Evolutionary conservation across 2,113 vertebrate species (phyloP), one percentile per base, ranked within the genome.

Genomic region (Xiphophorus hellerii): DNA sequence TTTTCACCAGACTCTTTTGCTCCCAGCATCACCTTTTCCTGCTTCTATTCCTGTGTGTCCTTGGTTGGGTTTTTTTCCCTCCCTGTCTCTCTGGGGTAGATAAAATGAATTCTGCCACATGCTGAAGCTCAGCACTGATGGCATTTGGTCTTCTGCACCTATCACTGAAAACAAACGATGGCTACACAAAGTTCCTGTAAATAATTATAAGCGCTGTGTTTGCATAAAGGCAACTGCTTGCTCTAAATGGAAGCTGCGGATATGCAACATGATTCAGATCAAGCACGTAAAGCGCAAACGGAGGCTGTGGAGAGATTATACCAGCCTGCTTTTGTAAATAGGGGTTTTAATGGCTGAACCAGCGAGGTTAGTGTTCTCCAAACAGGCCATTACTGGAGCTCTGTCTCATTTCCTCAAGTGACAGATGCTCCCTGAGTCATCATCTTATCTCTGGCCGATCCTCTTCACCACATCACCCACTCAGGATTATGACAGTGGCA

Each of bases 401-500:
- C 31, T n/a, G 58, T 80, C 71, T 89, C 81, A 69, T 83, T 86
- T 84, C 83, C 81, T 83, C 67, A 62, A 84, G 72, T 71, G 80
- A 84, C 71, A 72, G 80, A 65, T 62, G 76, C 80, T 86, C 66
- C 76, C 75, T 63, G 74, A 88, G 80, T 90, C 78, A 81, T 80
- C 84, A 60, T 86, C 76, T 82, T 75, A 84, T 88, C 84, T 84
- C 51, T 30, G 73, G 81, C 71, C 15, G 15, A 67, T 84, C 80
- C 71, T 73, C 66, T 81, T 74, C 76, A 66, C 39, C 62, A 44
- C 77, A 77, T 85, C 82, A 86, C 82, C 83, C 84, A 90, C 85
- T 90, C 83, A 84, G 83, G 83, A 90, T 87, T 83, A 83, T 81
- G 82, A 77, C 79, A 73, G 83, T 67, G 73, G 31, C 78, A 78